Base-by-base conservation (phyloP, 1,140 invertebrate genomes). In the Ruditapes philippinarum region DNA sequence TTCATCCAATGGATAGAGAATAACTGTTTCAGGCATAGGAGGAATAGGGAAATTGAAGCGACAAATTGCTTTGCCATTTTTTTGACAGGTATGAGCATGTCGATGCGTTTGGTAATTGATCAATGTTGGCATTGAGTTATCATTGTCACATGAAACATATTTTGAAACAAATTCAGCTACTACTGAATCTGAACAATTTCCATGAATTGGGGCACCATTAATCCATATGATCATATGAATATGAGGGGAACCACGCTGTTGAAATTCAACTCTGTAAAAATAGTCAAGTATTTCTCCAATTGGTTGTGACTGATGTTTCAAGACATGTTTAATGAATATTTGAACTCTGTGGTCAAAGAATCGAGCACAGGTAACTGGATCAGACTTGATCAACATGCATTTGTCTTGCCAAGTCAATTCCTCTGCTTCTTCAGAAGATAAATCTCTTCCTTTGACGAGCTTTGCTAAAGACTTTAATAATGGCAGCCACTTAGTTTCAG, bases 181-280 rank as follows among this genome's bases (percentile, higher is more conserved):
- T 36, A 78, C 83, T 25, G 54, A 45, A 49, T 79, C 78, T 51
- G 9, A 81, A 60, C 40, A 60, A 57, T 38, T 60, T n/a, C 65
- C 68, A 82, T 90, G 93, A 60, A 62, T 54, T 73, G 95, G 95
- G 62, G 92, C 83, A 92, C 94, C 90, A 84, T 95, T 86, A 4
- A 96, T 74, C 95, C 95, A 96, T 33, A 95, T 57, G 3, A 96
- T 87, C 42, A 94, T 92, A 85, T 96, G 95, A 22, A 95, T 70
- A 92, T 96, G 96, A n/a, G 96, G 95, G 84, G 91, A 94, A 7
- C 95, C 95, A 31, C 95, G 92, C 79, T 96, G 94, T 88, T 96
- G 95, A 91, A 95, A 96, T 89, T 96, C 95, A 74, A 96, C 94
- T 49, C 94, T 89, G 84, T 92, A 94, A 81, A 91, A 91, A 65